Evolutionary conservation across 2,797 vertebrate genomes (phyloP).

Genomic region (Phataginus tricuspis): DNA sequence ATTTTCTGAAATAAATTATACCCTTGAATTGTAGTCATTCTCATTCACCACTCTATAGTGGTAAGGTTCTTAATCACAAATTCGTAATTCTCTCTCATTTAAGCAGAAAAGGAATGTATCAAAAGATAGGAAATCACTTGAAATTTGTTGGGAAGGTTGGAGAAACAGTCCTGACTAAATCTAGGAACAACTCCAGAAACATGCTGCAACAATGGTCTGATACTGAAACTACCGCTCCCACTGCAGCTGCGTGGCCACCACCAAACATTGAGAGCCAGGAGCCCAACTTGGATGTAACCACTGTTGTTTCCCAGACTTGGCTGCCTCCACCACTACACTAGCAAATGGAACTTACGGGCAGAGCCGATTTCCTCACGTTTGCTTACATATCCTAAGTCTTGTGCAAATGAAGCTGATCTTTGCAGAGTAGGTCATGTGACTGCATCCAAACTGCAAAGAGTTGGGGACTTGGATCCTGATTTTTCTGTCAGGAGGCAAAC

Average conservation of each 20-base stretch:
- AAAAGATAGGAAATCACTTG: neutral
- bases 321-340: neutral
- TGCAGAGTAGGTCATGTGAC: neutral
- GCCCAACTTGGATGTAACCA: neutral
- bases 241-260: neutral
- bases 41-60: neutral
- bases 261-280: neutral
- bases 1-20: constrained; percentile 2
- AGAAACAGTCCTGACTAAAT: neutral
- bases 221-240: neutral
- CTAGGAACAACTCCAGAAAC: neutral
- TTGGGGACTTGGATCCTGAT: neutral
- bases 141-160: neutral
- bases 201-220: neutral
- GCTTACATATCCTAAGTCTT: neutral
- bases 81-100: neutral
- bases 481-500: neutral
- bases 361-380: neutral
- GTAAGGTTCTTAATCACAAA: neutral
- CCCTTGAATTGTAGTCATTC: neutral
- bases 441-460: neutral
- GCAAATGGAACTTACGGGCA: neutral
- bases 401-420: neutral
- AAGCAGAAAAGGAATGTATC: neutral
- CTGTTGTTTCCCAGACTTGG: neutral